Percentiles rank a stretch among this genome's conserved stretches.
Evolutionary conservation across 2,888 invertebrate genomes (phyloP).

Genomic region (Macropis europaea): DNA sequence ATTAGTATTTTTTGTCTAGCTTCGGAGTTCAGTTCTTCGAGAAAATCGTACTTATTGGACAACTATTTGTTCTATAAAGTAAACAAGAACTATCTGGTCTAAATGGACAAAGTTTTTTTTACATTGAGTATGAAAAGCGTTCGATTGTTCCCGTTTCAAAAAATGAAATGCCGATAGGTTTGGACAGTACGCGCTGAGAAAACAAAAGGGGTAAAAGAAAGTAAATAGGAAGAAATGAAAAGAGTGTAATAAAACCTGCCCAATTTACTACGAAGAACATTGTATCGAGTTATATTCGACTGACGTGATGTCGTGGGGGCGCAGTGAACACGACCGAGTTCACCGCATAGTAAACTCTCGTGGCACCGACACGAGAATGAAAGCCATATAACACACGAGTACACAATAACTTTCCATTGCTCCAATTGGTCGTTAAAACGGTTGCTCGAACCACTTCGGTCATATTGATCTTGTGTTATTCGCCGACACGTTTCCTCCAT

Average conservation of each 20-base stretch:
- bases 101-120: too few relatives aligned
- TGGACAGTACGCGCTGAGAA: background rate
- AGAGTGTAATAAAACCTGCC: background rate
- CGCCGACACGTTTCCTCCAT: conserved; percentile 49
- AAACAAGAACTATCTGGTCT: too few relatives aligned
- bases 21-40: too few relatives aligned
- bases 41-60: too few relatives aligned
- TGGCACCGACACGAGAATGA: conserved; percentile 25
- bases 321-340: conserved; percentile 64
- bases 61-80: too few relatives aligned
- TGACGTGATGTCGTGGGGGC: conserved; percentile 73
- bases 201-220: background rate
- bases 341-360: conserved; percentile 60
- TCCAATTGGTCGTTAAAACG: conserved; percentile 63
- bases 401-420: conserved; percentile 62
- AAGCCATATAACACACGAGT: conserved; percentile 48
- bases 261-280: conserved; percentile 40
- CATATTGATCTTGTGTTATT: conserved; percentile 57
- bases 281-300: conserved; percentile 60
- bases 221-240: background rate
- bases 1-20: too few relatives aligned
- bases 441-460: conserved; percentile 53
- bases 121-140: too few relatives aligned
- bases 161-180: conserved; percentile 31
- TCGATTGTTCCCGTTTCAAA: background rate